Conservation (phyloP, 2,888 invertebrate genomes). For the Vesta saturnalis region DNA sequence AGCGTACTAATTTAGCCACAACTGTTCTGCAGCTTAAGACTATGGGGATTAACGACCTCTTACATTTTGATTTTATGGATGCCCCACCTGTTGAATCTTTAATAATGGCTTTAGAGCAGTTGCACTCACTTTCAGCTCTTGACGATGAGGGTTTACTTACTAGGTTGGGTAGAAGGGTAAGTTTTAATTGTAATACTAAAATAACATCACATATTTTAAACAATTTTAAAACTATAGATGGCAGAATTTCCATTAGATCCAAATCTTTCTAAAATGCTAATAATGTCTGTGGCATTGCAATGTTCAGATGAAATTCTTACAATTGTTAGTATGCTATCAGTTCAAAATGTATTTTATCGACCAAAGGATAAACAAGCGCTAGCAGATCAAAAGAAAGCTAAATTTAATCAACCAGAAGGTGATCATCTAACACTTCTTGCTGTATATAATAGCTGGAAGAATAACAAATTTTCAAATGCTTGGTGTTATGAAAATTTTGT, state of each 20-base stretch:
- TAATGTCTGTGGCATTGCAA: slow-evolving; percentile 97
- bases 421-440: slow-evolving; percentile 98
- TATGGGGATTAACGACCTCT: slow-evolving; percentile 98
- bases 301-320: slow-evolving; percentile 99
- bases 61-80: slow-evolving; percentile 99
- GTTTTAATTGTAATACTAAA: slow-evolving; percentile 42
- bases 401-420: slow-evolving; percentile 98
- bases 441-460: slow-evolving; percentile 99
- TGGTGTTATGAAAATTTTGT: slow-evolving; percentile 99
- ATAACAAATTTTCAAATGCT: slow-evolving; percentile 98
- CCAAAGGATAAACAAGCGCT: slow-evolving; percentile 96
- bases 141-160: slow-evolving; percentile 93
- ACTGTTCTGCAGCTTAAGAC: slow-evolving; percentile 97
- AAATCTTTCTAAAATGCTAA: slow-evolving; percentile 97
- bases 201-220: too few species aligned
- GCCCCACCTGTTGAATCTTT: slow-evolving; percentile 98
- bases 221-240: too few species aligned
- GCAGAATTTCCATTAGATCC: slow-evolving; percentile 99
- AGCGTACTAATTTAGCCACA: slow-evolving; percentile 96
- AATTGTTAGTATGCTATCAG: slow-evolving; percentile 98
- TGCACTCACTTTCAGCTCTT: slow-evolving; percentile 95
- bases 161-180: slow-evolving; percentile 78
- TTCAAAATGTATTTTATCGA: slow-evolving; percentile 97
- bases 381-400: slow-evolving; percentile 99
- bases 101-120: slow-evolving; percentile 96